A percentile compares a stretch with the other conserved stretches of the same genome.
Conservation (phyloP, 2,113 vertebrate genomes). For the Ceyx margarethae region DNA sequence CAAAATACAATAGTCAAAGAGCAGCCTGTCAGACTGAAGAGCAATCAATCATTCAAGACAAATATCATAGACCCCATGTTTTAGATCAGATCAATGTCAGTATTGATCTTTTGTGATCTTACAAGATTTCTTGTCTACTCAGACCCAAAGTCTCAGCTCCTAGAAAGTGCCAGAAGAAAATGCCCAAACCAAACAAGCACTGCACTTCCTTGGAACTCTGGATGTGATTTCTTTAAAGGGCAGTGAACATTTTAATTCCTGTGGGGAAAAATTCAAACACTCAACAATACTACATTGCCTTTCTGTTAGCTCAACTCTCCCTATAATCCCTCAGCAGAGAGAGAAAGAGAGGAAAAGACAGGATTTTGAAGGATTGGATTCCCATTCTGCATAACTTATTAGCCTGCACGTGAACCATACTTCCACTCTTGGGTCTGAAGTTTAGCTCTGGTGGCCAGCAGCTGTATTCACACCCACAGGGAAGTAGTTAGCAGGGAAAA, state of each 20-base stretch:
- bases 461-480: not conserved
- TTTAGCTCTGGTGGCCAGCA: not conserved
- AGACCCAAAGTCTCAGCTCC: not conserved
- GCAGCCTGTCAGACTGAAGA: not conserved
- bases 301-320: not conserved
- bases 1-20: not conserved
- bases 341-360: not conserved
- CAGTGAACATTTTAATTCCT: not conserved
- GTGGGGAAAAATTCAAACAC: not conserved
- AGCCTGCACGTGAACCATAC: not conserved
- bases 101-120: not conserved
- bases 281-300: not conserved
- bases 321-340: not conserved
- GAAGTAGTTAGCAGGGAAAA: not conserved
- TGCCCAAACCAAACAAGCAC: not conserved
- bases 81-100: not conserved
- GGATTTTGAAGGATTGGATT: not conserved
- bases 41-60: not conserved
- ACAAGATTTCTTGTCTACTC: not conserved
- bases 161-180: not conserved
- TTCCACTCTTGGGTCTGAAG: not conserved
- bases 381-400: not conserved
- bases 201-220: not conserved
- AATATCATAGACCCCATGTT: not conserved
- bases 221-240: not conserved